Percentiles rank a stretch among this genome's conserved stretches.
These are phyloP conservation scores for Agrochola circellaris DNA, from an alignment of 2,888 invertebrate genomes.

Conservation along the genomic window DNA sequence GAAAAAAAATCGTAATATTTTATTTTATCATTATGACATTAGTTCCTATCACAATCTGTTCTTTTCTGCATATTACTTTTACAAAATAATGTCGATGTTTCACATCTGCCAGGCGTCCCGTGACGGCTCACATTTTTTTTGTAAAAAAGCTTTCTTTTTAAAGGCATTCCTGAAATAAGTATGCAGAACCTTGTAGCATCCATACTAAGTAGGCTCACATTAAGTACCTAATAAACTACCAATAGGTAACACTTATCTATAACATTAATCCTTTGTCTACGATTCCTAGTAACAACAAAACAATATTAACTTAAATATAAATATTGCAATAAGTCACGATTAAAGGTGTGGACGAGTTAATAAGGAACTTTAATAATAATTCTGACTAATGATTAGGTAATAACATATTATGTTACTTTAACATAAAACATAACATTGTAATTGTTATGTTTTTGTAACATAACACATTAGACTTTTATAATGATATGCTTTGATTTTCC, in stretches of 20 bases:
- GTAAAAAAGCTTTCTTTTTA: neutral
- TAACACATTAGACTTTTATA: neutral
- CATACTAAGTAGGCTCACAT: neutral
- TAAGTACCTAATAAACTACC: neutral
- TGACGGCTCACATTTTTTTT: no score
- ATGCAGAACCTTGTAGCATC: no score
- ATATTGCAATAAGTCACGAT: conserved; percentile 52
- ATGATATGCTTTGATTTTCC: conserved; percentile 30
- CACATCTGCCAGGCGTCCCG: no score
- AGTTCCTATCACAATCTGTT: no score
- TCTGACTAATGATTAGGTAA: conserved; percentile 39
- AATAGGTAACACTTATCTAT: neutral
- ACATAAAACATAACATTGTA: conserved; percentile 13
- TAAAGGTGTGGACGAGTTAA: conserved; percentile 48
- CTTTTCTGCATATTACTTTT: no score
- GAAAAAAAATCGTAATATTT: no score
- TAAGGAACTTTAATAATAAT: conserved; percentile 37
- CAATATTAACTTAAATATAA: neutral
- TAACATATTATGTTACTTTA: conserved; percentile 27
- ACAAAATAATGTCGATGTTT: no score
- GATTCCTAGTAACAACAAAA: conserved; percentile 31
- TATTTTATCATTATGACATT: no score
- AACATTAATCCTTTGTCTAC: neutral
- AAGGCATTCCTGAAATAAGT: neutral
- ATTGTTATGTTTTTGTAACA: conserved; percentile 16